Evolutionary conservation across 2,113 vertebrate species (phyloP).

Genomic region (Callionymus lyra): DNA sequence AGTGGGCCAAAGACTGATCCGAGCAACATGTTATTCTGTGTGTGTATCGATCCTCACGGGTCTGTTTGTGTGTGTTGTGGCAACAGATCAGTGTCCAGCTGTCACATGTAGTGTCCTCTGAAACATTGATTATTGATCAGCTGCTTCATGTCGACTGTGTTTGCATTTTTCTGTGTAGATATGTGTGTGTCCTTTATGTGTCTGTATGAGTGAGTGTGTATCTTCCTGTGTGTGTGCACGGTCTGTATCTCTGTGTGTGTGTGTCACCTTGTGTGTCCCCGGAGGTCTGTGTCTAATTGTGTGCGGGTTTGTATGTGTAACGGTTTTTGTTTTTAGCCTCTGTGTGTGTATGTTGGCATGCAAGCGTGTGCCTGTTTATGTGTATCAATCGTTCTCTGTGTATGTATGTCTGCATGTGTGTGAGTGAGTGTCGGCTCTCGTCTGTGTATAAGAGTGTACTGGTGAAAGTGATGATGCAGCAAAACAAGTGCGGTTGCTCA

Average conservation of each 20-base stretch:
- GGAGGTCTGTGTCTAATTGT: not conserved
- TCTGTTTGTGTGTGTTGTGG: conserved; percentile 2
- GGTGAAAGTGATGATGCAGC: conserved; percentile 34
- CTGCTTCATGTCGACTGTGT: no score
- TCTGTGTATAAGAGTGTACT: conserved; percentile 27
- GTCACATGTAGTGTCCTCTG: no score
- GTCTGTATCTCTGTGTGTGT: not conserved
- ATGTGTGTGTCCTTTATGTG: no score
- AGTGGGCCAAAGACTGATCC: conserved; percentile 35
- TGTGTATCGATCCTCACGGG: no score
- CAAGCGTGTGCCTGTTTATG: not conserved
- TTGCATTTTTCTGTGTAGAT: no score
- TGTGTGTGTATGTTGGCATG: not conserved
- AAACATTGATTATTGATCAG: conserved; percentile 1
- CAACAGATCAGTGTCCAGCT: no score
- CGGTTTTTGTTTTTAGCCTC: conserved; percentile 1
- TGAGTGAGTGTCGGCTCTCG: conserved; percentile 10
- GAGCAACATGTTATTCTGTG: no score
- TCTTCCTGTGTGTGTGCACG: not conserved
- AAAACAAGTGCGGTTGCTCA: conserved; percentile 34
- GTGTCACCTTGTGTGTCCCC: no score
- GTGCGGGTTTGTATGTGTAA: conserved; percentile 2
- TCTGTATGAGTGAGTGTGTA: conserved; percentile 3
- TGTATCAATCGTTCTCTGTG: no score
- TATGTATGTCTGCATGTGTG: conserved; percentile 6